These are phyloP conservation scores for Cryptotis parvus DNA, from an alignment of 2,113 vertebrate species.

Conservation along the genomic window DNA sequence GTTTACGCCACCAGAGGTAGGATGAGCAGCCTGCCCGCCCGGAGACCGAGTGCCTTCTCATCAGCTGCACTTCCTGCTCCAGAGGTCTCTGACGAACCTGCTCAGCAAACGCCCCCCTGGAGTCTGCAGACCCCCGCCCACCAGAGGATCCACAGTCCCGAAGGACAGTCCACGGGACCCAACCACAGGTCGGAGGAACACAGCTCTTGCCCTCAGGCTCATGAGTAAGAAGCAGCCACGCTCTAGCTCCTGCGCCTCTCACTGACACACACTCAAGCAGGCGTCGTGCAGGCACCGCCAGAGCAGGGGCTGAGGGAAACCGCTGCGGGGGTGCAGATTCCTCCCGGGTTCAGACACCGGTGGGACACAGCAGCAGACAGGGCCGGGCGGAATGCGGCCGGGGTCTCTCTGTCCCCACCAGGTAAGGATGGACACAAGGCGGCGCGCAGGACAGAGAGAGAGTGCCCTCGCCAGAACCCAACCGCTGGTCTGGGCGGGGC, in stretches of 20 bases:
- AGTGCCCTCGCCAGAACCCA: neutral
- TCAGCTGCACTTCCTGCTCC: neutral
- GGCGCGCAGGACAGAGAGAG: neutral
- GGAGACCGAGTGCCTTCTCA: no score
- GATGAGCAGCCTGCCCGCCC: neutral
- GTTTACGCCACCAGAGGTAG: neutral
- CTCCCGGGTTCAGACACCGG: no score
- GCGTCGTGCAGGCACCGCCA: no score
- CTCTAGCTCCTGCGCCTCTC: neutral
- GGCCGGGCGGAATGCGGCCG: no score
- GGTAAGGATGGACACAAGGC: no score
- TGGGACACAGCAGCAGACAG: no score
- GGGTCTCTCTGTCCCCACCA: no score
- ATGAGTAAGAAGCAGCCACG: neutral
- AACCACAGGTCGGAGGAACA: neutral
- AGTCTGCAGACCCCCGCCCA: neutral
- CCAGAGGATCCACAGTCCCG: neutral
- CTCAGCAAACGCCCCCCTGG: neutral
- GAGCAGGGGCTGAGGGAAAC: no score
- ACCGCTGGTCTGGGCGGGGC: no score
- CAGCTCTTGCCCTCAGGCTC: neutral
- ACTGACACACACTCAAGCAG: neutral
- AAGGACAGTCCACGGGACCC: slow-evolving; percentile 7
- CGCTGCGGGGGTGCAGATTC: no score
- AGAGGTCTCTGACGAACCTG: neutral